Base-by-base conservation (phyloP, 2,113 vertebrate species). In the Dolichallabes microphthalmus region DNA sequence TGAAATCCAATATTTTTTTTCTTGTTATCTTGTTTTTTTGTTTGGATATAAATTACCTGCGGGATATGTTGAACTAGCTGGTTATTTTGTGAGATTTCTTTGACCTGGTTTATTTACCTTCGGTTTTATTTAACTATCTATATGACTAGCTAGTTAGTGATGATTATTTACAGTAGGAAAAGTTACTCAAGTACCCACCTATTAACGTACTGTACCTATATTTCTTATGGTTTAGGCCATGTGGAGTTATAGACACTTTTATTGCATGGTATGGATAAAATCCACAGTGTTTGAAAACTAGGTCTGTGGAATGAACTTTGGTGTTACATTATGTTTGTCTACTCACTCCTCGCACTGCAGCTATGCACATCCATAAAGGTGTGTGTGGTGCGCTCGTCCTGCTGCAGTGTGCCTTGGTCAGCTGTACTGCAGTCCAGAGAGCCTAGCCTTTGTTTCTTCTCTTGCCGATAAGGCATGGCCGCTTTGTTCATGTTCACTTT, bases 351-450 rank as follows among this genome's bases (percentile, higher is more conserved):
- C 82, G 95, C 92, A 57, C 92, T 92, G 35, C 96, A 96, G 94
- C 94, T 92, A 0, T 96, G 96, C 35, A 95, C 82, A 2, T 97
- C 96, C 96, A 97, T 95, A 93, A 98, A 98, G 92, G 96, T 95
- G 85, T 96, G 93, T 68, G 95, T 95, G 90, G 96, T 93, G 82
- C 95, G 94, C 89, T 97, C 96, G 0, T 98, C 96, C 91, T 98
- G 97, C 92, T 97, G 97, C 87, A 98, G 94, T 0, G 97, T 97
- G 91, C 96, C 96, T 95, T 97, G 97, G 90, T 99, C 98, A 0
- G 96, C 96, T 92, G 97, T 96, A 93, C 96, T 97, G 92, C 96
- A 94, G 93, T 97, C 97, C 14, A 96, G 91, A 0, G 96, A 96
- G 0, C 95, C 95, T 94, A 97, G 95, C 94, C 95, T 96, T 79